Evolutionary conservation across 1,140 invertebrate genomes (phyloP).

Genomic region (Agrilus planipennis): DNA sequence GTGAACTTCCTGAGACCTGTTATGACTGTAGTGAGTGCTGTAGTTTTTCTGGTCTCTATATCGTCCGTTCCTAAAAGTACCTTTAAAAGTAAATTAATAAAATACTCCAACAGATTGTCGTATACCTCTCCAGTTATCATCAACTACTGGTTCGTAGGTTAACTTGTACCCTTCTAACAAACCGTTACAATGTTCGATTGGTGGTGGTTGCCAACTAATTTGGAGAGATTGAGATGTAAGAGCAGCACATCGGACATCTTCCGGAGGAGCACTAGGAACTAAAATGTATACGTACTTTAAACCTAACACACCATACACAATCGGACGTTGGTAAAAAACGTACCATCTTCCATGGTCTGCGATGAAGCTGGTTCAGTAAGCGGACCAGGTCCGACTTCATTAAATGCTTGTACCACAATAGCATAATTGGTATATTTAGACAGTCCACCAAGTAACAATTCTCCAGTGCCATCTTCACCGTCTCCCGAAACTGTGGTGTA

Average conservation of each 20-base stretch:
- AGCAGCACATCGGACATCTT: conserved; percentile 58
- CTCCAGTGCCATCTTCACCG: conserved; percentile 52
- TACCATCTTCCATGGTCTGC: conserved; percentile 74
- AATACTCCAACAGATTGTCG: neutral
- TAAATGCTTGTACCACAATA: conserved; percentile 75
- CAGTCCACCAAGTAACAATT: conserved; percentile 50
- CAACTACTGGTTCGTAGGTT: conserved; percentile 52
- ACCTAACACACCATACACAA: no score
- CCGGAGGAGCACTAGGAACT: conserved; percentile 63
- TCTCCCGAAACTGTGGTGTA: conserved; percentile 57
- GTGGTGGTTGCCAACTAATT: conserved; percentile 76
- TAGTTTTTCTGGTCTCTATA: conserved; percentile 56
- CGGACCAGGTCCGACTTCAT: conserved; percentile 72
- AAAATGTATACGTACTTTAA: conserved; percentile 13
- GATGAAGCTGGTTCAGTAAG: conserved; percentile 58
- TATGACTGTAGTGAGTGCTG: conserved; percentile 51
- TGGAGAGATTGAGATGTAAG: conserved; percentile 63
- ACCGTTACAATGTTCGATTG: conserved; percentile 61
- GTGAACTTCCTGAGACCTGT: conserved; percentile 62
- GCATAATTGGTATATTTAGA: conserved; percentile 69
- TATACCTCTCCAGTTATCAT: conserved; percentile 41
- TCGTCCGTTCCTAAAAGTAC: conserved; percentile 38
- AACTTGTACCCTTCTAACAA: conserved; percentile 75
- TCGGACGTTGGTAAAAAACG: conserved; percentile 16
- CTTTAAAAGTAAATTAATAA: neutral